phyloP scores from a whole-genome alignment of 2,888 invertebrate species.

The Harpagoxenus sublaevis region DNA sequence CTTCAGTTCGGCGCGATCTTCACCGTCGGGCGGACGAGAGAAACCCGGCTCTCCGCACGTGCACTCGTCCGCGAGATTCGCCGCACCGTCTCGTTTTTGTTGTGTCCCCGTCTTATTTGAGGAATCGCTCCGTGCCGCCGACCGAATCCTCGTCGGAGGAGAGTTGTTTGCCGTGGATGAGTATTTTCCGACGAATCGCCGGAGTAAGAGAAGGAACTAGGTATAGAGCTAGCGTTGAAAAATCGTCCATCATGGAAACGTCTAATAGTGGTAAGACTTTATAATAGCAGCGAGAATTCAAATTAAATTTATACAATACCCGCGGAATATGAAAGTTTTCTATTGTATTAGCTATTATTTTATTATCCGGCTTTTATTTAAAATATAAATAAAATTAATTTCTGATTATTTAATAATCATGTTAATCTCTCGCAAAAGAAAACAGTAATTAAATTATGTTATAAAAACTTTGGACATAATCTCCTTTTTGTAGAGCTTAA shows the following conservation, averaged over 20 bases:
- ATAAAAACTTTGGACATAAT: neutral
- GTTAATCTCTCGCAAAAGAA: neutral
- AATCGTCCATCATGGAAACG: conserved; percentile 68
- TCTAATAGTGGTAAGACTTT: conserved; percentile 66
- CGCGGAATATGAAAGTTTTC: neutral
- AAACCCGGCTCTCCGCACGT: conserved; percentile 40
- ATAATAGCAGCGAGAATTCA: neutral
- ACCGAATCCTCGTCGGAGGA: conserved; percentile 20
- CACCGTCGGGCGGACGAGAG: conserved; percentile 70
- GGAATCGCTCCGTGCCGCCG: neutral
- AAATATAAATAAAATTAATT: conserved; percentile 8
- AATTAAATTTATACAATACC: neutral
- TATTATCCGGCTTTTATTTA: neutral
- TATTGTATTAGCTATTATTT: neutral
- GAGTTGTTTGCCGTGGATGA: conserved; percentile 51
- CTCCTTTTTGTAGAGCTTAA: neutral
- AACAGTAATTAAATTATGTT: neutral
- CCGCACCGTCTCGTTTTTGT: neutral
- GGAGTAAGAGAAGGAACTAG: conserved; percentile 12
- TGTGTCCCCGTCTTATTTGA: conserved; percentile 31
- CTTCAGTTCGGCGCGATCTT: conserved; percentile 82
- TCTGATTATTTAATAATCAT: neutral
- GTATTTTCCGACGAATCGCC: neutral
- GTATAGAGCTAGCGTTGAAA: neutral
- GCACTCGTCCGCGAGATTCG: conserved; percentile 44